These are phyloP conservation scores for Drosophila stalkeri DNA, from an alignment of 2,888 invertebrate genomes.

Conservation along the genomic window DNA sequence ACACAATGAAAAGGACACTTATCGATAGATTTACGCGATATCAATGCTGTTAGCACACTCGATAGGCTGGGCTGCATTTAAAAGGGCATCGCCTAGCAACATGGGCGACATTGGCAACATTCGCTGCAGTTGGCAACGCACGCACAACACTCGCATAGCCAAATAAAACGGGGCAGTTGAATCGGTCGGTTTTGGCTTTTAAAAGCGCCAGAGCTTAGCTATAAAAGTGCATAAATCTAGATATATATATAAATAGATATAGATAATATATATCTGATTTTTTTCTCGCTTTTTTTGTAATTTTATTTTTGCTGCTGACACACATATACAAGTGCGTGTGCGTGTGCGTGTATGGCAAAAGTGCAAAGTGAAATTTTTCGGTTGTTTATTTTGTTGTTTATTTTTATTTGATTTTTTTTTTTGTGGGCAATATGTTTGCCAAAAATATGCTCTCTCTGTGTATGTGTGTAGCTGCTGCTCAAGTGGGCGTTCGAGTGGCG, in stretches of 20 bases:
- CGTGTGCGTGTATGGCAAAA: background rate
- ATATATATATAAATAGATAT: background rate
- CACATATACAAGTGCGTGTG: constrained; percentile 6
- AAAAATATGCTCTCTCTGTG: constrained; percentile 1
- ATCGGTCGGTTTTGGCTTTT: constrained; percentile 45
- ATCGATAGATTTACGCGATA: background rate
- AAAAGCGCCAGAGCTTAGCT: constrained; percentile 1
- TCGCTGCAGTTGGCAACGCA: constrained; percentile 45
- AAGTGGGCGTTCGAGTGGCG: background rate
- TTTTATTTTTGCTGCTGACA: constrained; percentile 23
- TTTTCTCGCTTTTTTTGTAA: background rate
- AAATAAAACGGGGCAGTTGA: constrained; percentile 41
- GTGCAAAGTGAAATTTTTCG: constrained; percentile 15
- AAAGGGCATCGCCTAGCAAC: constrained; percentile 28
- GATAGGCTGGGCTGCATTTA: constrained; percentile 4
- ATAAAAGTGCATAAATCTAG: constrained; percentile 1
- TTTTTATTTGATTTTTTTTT: constrained; percentile 10
- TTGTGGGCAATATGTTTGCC: constrained; percentile 31
- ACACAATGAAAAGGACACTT: background rate
- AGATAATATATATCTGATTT: background rate
- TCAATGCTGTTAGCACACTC: constrained; percentile 1
- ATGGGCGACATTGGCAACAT: constrained; percentile 33
- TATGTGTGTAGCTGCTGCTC: background rate
- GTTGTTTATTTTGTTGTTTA: background rate
- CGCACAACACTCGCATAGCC: constrained; percentile 23